Evolutionary conservation across 2,113 vertebrate genomes (phyloP).

Genomic region (Ptilorrhoa leucosticta): DNA sequence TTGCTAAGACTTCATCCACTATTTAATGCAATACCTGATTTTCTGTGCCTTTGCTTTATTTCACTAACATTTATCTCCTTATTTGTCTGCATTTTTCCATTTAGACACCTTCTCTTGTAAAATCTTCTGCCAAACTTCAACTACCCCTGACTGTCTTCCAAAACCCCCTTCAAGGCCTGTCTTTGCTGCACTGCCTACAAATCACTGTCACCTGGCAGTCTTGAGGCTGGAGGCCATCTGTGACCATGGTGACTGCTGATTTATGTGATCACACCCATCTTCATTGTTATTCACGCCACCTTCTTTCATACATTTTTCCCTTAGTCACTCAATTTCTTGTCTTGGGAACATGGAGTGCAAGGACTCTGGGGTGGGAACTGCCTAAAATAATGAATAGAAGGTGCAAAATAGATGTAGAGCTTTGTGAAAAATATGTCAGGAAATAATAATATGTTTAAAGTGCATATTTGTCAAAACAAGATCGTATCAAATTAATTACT

Average conservation of each 20-base stretch:
- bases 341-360: background rate
- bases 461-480: background rate
- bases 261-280: slow-evolving; percentile 7
- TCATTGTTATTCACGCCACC: slow-evolving; percentile 1
- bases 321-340: background rate
- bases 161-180: background rate
- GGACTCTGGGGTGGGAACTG: background rate
- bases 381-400: background rate
- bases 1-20: background rate
- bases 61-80: background rate
- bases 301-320: background rate
- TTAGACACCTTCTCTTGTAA: background rate
- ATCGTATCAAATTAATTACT: background rate
- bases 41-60: background rate
- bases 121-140: background rate
- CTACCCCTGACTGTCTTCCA: background rate
- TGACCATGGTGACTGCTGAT: slow-evolving; percentile 36
- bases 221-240: slow-evolving; percentile 4
- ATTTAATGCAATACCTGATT: background rate
- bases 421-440: background rate
- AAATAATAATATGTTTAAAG: background rate
- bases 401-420: background rate
- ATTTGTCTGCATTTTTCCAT: background rate
- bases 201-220: background rate
- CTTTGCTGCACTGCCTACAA: slow-evolving; percentile 11